phyloP scores from a whole-genome alignment of 2,888 invertebrate genomes.

The Chrysolina haemoptera region DNA sequence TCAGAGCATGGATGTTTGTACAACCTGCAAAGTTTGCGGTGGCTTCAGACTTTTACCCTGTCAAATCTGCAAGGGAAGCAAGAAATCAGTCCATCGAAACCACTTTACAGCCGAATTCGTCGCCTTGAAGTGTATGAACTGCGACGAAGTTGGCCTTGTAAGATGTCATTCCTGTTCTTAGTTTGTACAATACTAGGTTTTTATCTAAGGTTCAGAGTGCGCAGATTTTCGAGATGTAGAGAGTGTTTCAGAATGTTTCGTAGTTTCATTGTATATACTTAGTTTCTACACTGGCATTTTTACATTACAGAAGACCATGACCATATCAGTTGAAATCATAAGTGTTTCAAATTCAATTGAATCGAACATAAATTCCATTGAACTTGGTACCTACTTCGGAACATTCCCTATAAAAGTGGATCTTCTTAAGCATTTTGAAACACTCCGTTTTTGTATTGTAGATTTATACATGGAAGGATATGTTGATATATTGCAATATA shows the following conservation, averaged over 20 bases:
- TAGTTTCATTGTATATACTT: neutral
- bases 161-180: constrained; percentile 87
- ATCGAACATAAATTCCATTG: too few species aligned
- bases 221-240: constrained; percentile 24
- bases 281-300: too few species aligned
- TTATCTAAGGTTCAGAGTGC: neutral
- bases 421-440: too few species aligned
- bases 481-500: too few species aligned
- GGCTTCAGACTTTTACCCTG: constrained; percentile 94
- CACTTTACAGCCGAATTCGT: constrained; percentile 95
- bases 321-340: too few species aligned
- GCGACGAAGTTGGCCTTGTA: constrained; percentile 95
- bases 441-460: too few species aligned
- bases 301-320: too few species aligned
- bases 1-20: constrained; percentile 86
- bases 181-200: constrained; percentile 17
- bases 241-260: neutral
- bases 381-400: too few species aligned
- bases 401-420: too few species aligned
- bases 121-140: constrained; percentile 94
- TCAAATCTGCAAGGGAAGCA: constrained; percentile 93
- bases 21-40: constrained; percentile 90
- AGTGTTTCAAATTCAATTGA: too few species aligned
- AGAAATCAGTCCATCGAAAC: constrained; percentile 95
- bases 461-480: too few species aligned